A percentile compares a stretch with the other conserved stretches of the same genome.
Conservation (phyloP, 2,888 invertebrate species). For the Dichetophora obliterata region DNA sequence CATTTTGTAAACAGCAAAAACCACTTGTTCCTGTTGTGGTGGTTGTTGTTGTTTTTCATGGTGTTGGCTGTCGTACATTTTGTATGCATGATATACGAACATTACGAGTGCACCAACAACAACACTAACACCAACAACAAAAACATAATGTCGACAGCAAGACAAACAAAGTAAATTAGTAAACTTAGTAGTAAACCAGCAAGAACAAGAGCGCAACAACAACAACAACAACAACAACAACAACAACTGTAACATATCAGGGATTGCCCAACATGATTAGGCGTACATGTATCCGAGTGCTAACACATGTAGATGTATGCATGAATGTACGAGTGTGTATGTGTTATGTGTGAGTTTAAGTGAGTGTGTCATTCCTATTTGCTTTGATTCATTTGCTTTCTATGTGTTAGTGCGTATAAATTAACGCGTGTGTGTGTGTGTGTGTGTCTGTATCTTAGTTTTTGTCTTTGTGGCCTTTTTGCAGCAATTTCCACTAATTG, state of each 20-base stretch:
- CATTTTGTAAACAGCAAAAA: no score
- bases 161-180: constrained; percentile 21
- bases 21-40: constrained; percentile 26
- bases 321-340: no score
- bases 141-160: constrained; percentile 6
- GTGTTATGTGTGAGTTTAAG: no score
- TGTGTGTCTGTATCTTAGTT: constrained; percentile 16
- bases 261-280: background rate
- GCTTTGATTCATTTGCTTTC: constrained; percentile 23
- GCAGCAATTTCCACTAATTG: constrained; percentile 34
- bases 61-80: background rate
- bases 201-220: background rate
- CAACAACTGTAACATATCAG: background rate
- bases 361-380: background rate
- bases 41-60: constrained; percentile 34
- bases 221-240: constrained; percentile 18
- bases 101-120: background rate
- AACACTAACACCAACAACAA: background rate
- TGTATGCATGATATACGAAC: background rate
- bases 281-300: background rate
- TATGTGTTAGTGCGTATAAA: background rate
- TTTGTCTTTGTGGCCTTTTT: constrained; percentile 38
- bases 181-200: background rate
- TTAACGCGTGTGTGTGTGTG: background rate
- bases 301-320: background rate